A percentile compares a stretch with the other conserved stretches of the same genome.
phyloP scores from a whole-genome alignment of 2,888 invertebrate genomes.

The Mesorhabditis spiculigera region DNA sequence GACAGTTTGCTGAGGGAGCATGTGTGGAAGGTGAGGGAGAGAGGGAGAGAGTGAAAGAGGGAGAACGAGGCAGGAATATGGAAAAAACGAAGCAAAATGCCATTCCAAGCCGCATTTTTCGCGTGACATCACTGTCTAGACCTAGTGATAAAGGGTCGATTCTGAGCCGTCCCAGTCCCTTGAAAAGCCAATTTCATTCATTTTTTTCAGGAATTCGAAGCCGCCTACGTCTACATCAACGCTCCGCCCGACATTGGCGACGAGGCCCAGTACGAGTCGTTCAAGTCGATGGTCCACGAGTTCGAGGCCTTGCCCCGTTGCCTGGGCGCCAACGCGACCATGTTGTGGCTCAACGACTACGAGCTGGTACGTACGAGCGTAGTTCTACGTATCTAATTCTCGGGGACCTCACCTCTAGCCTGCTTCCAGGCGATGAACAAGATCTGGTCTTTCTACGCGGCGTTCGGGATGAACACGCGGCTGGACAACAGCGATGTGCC shows the following conservation, averaged over 20 bases:
- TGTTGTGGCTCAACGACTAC: slow-evolving; percentile 28
- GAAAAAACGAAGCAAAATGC: too few species aligned
- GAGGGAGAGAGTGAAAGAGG: too few species aligned
- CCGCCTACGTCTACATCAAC: slow-evolving; percentile 22
- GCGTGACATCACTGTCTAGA: too few species aligned
- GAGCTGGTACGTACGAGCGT: slow-evolving; percentile 9
- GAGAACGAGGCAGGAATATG: too few species aligned
- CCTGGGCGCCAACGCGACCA: slow-evolving; percentile 20
- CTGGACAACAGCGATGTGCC: slow-evolving; percentile 17
- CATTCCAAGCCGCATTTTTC: too few species aligned
- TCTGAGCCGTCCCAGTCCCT: too few species aligned
- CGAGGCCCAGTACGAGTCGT: neutral
- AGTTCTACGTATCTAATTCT: neutral
- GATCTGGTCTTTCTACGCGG: slow-evolving; percentile 7
- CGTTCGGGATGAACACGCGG: slow-evolving; percentile 12
- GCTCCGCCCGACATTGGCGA: slow-evolving; percentile 17
- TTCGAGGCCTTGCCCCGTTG: slow-evolving; percentile 23
- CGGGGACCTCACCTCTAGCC: neutral
- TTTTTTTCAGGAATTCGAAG: slow-evolving; percentile 30
- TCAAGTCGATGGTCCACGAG: slow-evolving; percentile 21
- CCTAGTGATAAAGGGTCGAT: too few species aligned
- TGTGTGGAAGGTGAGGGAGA: slow-evolving; percentile 19
- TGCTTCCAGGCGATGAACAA: slow-evolving; percentile 6
- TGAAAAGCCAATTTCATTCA: too few species aligned
- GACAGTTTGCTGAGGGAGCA: slow-evolving; percentile 21